phyloP scores from a whole-genome alignment of 2,888 invertebrate genomes.

The Orchesella flavescens region DNA sequence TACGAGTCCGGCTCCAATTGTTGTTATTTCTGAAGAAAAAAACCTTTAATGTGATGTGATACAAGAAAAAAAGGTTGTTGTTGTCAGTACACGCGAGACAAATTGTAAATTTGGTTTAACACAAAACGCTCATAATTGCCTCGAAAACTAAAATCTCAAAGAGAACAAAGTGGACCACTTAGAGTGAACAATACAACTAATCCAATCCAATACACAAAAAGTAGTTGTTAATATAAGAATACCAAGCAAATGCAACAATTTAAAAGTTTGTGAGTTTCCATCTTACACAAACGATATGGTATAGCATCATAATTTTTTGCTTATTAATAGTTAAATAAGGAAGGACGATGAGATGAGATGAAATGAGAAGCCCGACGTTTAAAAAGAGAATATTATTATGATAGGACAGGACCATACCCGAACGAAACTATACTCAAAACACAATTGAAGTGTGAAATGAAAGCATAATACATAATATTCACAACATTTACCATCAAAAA shows the following conservation, averaged over 20 bases:
- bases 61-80: slow-evolving; percentile 30
- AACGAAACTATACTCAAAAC: background rate
- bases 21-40: background rate
- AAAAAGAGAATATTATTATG: slow-evolving; percentile 8
- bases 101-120: slow-evolving; percentile 72
- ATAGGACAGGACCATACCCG: background rate
- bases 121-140: slow-evolving; percentile 72
- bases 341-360: background rate
- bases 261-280: background rate
- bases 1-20: background rate
- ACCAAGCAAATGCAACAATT: background rate
- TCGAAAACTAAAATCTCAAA: slow-evolving; percentile 40
- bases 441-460: slow-evolving; percentile 53
- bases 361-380: background rate
- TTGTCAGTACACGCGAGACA: slow-evolving; percentile 70
- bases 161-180: slow-evolving; percentile 54
- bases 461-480: slow-evolving; percentile 34
- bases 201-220: background rate
- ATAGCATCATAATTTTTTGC: slow-evolving; percentile 13
- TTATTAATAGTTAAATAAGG: slow-evolving; percentile 19
- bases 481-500: background rate
- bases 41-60: slow-evolving; percentile 2
- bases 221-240: background rate
- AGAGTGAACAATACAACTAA: slow-evolving; percentile 48
- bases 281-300: background rate